Evolutionary conservation across 2,797 vertebrate genomes (phyloP).

Genomic region (Anas georgica): DNA sequence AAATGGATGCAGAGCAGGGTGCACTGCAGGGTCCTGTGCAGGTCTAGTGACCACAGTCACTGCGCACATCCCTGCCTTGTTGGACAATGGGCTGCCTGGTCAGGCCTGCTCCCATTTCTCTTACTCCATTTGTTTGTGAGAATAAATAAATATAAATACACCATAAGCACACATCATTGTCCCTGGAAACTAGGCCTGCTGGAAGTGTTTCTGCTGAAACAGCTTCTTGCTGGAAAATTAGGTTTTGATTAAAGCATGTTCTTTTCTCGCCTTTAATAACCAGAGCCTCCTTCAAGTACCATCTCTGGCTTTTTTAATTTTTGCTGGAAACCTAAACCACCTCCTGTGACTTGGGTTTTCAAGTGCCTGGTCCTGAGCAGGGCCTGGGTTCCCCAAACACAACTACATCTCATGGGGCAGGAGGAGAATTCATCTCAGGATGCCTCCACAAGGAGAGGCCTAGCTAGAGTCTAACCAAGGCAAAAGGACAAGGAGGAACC

Average conservation of each 20-base stretch:
- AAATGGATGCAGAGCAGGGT: not conserved
- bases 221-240: constrained; percentile 37
- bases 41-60: not conserved
- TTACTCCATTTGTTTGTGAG: not conserved
- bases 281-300: not conserved
- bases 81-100: not conserved
- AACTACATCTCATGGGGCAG: accelerated
- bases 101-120: not conserved
- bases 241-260: constrained; percentile 53
- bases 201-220: constrained; percentile 21
- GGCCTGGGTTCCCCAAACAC: not conserved
- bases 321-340: not conserved
- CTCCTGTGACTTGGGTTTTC: not conserved
- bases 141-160: constrained; percentile 42
- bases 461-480: not conserved
- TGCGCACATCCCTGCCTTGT: accelerated
- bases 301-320: not conserved
- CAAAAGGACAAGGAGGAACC: not conserved
- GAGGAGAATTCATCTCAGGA: not conserved
- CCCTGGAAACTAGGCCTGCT: constrained; percentile 29
- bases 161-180: constrained; percentile 13
- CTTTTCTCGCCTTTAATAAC: constrained; percentile 33
- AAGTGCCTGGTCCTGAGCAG: not conserved
- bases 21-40: not conserved
- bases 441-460: not conserved